Percentiles rank a stretch among this genome's conserved stretches.
Conservation (phyloP, 2,797 vertebrate species). For the Tragelaphus oryx region DNA sequence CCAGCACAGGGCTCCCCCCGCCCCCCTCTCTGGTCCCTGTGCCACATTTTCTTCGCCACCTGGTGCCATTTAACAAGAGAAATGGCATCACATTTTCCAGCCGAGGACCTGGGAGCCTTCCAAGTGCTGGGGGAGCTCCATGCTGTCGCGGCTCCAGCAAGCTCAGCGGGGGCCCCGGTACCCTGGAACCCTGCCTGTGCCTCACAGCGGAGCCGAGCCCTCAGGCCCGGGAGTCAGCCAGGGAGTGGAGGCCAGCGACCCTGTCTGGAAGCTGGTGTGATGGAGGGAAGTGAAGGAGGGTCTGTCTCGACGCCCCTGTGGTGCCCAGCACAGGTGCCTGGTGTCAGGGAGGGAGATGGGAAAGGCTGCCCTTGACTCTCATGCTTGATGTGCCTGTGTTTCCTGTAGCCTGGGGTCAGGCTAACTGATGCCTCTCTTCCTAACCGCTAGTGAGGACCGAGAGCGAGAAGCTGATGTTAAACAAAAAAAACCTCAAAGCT, state of each 20-base stretch:
- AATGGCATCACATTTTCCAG: not conserved
- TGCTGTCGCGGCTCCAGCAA: not conserved
- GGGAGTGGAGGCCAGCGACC: not conserved
- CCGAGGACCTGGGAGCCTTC: constrained; percentile 9
- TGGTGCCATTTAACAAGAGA: constrained; percentile 64
- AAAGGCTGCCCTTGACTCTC: not conserved
- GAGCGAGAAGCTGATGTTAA: not conserved
- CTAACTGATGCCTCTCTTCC: not conserved
- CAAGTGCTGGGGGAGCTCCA: not conserved
- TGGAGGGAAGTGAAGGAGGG: accelerated
- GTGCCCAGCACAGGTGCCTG: not conserved
- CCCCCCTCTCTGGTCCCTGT: not conserved
- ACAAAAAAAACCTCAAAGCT: not conserved
- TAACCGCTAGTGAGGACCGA: not conserved
- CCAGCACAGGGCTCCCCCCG: not conserved
- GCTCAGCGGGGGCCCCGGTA: not conserved
- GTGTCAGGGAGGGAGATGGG: not conserved
- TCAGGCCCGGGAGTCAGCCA: not conserved
- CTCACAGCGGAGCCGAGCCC: not conserved
- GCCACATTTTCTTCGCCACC: constrained; percentile 53
- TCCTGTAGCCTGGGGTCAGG: not conserved
- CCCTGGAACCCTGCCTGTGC: not conserved
- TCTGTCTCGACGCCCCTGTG: accelerated
- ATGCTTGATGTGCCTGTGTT: accelerated
- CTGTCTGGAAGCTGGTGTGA: not conserved